These are phyloP conservation scores for Lamproptera curius DNA, from an alignment of 2,888 invertebrate genomes.

Conservation along the genomic window DNA sequence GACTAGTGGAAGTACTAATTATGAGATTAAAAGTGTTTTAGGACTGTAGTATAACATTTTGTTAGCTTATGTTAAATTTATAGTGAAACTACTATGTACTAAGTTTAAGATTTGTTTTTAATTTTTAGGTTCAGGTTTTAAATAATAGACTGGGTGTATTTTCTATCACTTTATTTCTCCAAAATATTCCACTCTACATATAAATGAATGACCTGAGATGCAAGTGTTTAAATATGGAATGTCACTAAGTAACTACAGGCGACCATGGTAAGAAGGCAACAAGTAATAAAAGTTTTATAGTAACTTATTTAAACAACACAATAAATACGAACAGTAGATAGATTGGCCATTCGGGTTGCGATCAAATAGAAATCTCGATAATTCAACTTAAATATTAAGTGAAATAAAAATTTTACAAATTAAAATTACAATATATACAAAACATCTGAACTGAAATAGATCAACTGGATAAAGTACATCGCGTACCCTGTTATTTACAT, in stretches of 20 bases:
- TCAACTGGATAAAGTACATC: constrained; percentile 48
- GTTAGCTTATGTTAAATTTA: no score
- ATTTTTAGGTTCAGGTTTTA: background rate
- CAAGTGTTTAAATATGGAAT: constrained; percentile 46
- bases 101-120: no score
- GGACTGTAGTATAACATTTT: no score
- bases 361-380: constrained; percentile 12
- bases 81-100: no score
- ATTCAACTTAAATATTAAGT: constrained; percentile 20
- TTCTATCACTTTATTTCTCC: constrained; percentile 39
- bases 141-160: constrained; percentile 4
- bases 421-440: constrained; percentile 59
- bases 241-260: constrained; percentile 47
- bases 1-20: no score
- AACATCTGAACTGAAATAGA: constrained; percentile 48
- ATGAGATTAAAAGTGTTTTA: no score
- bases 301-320: constrained; percentile 14
- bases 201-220: constrained; percentile 45
- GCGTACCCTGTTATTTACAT: constrained; percentile 53
- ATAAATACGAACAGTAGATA: constrained; percentile 12
- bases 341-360: constrained; percentile 10
- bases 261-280: constrained; percentile 28
- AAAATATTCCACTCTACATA: constrained; percentile 48
- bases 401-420: constrained; percentile 23
- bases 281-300: constrained; percentile 5